Evolutionary conservation across 2,888 invertebrate species (phyloP).

Genomic region (Caenorhabditis virilis): DNA sequence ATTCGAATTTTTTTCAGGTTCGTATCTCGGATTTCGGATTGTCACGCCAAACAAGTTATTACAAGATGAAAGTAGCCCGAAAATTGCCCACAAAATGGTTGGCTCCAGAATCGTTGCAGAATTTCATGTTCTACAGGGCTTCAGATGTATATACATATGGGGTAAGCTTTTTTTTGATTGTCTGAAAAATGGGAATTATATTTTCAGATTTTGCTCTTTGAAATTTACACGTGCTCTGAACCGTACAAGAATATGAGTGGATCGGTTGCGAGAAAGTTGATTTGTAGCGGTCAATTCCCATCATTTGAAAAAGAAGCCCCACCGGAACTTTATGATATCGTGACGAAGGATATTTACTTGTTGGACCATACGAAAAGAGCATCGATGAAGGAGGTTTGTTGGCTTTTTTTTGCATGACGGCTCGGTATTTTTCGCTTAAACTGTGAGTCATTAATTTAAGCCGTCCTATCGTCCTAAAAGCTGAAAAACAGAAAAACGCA

Average conservation of each 20-base stretch:
- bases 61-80: conserved; percentile 28
- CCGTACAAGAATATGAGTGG: conserved; percentile 13
- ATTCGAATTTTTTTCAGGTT: too few relatives aligned
- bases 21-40: conserved; percentile 50
- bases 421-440: too few relatives aligned
- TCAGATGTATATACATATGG: conserved; percentile 36
- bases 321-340: conserved; percentile 11
- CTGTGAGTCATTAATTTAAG: too few relatives aligned
- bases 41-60: conserved; percentile 24
- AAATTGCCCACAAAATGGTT: conserved; percentile 38
- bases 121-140: conserved; percentile 25
- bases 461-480: too few relatives aligned
- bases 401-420: too few relatives aligned
- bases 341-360: conserved; percentile 13
- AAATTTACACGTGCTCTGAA: conserved; percentile 35
- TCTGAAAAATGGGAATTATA: too few relatives aligned
- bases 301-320: conserved; percentile 19
- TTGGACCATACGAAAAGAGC: conserved; percentile 22
- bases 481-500: too few relatives aligned
- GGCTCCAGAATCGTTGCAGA: conserved; percentile 33
- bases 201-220: conserved; percentile 22
- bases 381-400: conserved; percentile 26
- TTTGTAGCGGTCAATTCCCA: conserved; percentile 21
- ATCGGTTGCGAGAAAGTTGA: conserved; percentile 11
- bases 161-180: too few relatives aligned